These are phyloP conservation scores for Oasisia sp. DNA, from an alignment of 2,888 invertebrate genomes.

Conservation along the genomic window DNA sequence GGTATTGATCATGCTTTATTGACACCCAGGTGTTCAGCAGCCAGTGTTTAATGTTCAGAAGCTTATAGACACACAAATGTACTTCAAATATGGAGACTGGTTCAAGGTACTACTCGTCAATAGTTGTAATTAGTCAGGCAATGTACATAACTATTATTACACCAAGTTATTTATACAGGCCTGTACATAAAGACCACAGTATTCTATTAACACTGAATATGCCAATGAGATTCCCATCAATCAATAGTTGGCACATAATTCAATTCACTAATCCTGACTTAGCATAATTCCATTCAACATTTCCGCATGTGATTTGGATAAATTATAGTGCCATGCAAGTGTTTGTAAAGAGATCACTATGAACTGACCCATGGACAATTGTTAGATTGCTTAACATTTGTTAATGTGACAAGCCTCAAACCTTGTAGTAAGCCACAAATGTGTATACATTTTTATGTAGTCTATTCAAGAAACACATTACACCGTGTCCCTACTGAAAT, in stretches of 20 bases:
- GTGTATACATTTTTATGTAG: no score
- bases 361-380: neutral
- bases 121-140: neutral
- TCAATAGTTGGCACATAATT: neutral
- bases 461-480: no score
- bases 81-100: neutral
- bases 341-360: neutral
- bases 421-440: no score
- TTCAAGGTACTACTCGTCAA: neutral
- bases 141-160: constrained; percentile 12
- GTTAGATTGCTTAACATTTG: neutral
- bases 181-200: neutral
- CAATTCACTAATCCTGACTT: neutral
- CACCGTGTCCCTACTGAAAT: no score
- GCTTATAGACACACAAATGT: neutral
- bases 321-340: neutral
- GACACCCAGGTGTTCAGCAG: neutral
- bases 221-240: neutral
- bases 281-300: neutral
- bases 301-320: neutral
- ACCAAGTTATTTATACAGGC: neutral
- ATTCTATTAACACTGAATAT: neutral
- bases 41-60: neutral
- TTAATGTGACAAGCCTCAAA: neutral
- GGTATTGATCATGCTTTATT: neutral